Evolutionary conservation across 2,113 vertebrate species (phyloP).

Genomic region (Myanophis thanlyinensis): DNA sequence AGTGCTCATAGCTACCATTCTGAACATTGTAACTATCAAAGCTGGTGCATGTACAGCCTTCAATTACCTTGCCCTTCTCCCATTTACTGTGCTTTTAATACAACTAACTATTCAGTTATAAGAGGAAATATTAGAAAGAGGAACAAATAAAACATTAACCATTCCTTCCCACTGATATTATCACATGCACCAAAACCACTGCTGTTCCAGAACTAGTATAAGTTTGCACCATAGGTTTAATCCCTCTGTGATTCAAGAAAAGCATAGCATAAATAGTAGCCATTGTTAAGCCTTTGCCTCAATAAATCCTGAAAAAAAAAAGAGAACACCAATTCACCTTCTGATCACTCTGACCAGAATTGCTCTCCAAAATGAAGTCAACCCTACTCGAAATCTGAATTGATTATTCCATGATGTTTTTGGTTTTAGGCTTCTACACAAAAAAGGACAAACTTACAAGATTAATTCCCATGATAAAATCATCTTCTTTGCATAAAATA

Average conservation of each 20-base stretch:
- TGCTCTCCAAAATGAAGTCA: background rate
- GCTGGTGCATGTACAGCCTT: background rate
- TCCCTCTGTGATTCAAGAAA: background rate
- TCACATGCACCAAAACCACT: background rate
- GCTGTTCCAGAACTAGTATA: background rate
- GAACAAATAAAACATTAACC: background rate
- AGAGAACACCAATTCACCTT: background rate
- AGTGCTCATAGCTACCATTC: background rate
- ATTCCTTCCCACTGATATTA: background rate
- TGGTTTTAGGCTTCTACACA: background rate
- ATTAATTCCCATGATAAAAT: conserved; percentile 42
- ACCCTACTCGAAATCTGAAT: background rate
- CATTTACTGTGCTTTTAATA: background rate
- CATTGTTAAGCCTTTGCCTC: background rate
- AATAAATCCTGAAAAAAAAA: background rate
- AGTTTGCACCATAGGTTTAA: background rate
- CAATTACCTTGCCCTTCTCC: background rate
- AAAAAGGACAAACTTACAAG: background rate
- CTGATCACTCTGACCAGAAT: background rate
- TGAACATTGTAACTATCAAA: background rate
- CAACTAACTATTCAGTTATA: background rate
- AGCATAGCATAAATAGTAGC: background rate
- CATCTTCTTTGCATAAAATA: background rate
- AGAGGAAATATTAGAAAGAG: background rate
- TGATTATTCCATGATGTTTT: background rate